Percentiles rank a stretch among this genome's conserved stretches.
These are phyloP conservation scores for Phasia obesa DNA, from an alignment of 2,888 invertebrate species.

Conservation along the genomic window DNA sequence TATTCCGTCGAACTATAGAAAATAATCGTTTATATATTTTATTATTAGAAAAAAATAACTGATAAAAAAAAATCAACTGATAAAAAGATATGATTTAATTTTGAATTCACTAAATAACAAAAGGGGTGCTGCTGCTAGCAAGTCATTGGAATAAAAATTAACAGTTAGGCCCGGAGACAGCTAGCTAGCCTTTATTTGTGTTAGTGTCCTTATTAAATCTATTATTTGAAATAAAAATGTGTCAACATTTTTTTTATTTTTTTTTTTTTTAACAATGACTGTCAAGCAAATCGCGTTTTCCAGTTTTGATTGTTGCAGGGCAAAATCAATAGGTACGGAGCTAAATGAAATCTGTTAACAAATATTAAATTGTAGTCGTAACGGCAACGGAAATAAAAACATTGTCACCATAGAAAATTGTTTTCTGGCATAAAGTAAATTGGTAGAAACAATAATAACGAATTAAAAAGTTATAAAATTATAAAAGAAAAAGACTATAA, in stretches of 20 bases:
- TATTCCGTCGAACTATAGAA: conserved; percentile 21
- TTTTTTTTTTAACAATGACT: conserved; percentile 21
- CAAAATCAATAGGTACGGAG: conserved; percentile 52
- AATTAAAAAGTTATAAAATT: conserved; percentile 66
- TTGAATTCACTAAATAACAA: conserved; percentile 25
- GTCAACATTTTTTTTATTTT: not conserved
- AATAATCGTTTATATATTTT: conserved; percentile 24
- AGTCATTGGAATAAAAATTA: not conserved
- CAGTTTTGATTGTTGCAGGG: conserved; percentile 36
- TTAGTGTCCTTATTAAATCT: not conserved
- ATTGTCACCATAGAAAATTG: conserved; percentile 53
- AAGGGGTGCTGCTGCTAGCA: conserved; percentile 11
- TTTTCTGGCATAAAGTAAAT: conserved; percentile 49
- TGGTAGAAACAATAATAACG: conserved; percentile 53
- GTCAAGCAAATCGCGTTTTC: conserved; percentile 33
- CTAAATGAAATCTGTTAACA: not conserved
- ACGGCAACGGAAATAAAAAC: conserved; percentile 45
- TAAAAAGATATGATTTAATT: conserved; percentile 8
- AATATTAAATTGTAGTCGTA: not conserved
- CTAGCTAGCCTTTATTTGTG: not conserved
- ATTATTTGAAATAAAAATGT: not conserved
- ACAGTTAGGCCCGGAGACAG: not conserved
- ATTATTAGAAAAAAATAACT: conserved; percentile 11
- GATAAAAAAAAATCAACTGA: conserved; percentile 12
- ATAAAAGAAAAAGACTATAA: conserved; percentile 28